Conservation (phyloP, 2,797 vertebrate genomes). For the Myotis myotis region DNA sequence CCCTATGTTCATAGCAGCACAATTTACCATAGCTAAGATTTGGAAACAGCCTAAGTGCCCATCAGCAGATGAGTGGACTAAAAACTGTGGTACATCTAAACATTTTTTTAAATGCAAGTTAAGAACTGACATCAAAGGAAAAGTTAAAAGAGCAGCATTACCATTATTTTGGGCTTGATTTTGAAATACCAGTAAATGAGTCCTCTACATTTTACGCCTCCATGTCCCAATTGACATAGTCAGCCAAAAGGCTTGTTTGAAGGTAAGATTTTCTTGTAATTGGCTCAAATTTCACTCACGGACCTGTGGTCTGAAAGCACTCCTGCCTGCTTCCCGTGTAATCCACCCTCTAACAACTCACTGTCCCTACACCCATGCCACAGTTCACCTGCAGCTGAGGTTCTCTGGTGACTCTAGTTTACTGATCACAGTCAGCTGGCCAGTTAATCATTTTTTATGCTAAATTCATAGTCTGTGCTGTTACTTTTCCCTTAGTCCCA, state of each 20-base stretch:
- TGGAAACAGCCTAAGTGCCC: too few species aligned
- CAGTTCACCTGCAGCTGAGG: too few species aligned
- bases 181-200: slow-evolving; percentile 45
- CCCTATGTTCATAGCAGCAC: too few species aligned
- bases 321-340: background rate
- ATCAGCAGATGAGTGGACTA: too few species aligned
- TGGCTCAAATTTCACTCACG: background rate
- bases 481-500: background rate
- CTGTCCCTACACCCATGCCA: background rate
- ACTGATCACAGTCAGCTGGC: background rate
- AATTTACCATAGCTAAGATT: too few species aligned
- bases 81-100: background rate
- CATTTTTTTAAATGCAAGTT: slow-evolving; percentile 24
- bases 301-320: background rate
- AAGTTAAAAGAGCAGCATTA: background rate
- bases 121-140: slow-evolving; percentile 34
- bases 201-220: background rate
- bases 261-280: slow-evolving; percentile 34
- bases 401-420: background rate
- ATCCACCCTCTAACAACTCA: background rate
- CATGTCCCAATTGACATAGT: background rate
- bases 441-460: background rate
- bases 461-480: background rate
- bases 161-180: slow-evolving; percentile 28
- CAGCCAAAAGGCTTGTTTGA: slow-evolving; percentile 19